Evolutionary conservation across 2,888 invertebrate genomes (phyloP), one percentile per base, ranked within the genome.

Genomic region (Leptopilina myrica): DNA sequence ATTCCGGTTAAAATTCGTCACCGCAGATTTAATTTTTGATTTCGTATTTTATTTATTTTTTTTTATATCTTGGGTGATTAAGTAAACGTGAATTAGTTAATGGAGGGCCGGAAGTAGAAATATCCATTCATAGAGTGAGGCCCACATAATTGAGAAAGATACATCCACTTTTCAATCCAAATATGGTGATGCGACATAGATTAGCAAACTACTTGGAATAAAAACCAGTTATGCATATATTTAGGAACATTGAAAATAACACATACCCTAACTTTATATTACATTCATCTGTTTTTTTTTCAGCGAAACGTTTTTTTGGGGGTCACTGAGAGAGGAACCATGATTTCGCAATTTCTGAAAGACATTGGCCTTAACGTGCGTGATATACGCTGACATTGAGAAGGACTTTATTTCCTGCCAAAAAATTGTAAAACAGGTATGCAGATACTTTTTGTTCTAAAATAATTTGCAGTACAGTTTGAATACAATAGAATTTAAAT

Each of bases 171-270:
- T 69, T 69, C 49, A 49, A 53, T 69, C 67, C 67, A 69, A 53
- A 69, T 69, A 69, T 46, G 67, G 67, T 69, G 49, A 69, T 69
- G 49, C 26, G 26, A 26, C 49, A 69, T 49, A 69, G 67, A 69
- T 69, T 46, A 69, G 67, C 67, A 69, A 69, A 11, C 20, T 20
- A 20, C 67, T 69, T 69, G 49, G 49, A 69, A 69, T 69, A 69
- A 69, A 69, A 69, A 69, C 67, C 67, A 49, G 67, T 69, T 69
- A 69, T 69, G 67, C 67, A 69, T 69, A 69, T 8, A 8, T 33
- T 33, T 69, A 53, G 20, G 49, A 49, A 46, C 67, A 69, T 69
- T 69, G 26, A 53, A 49, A 20, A 33, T 33, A 69, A 15, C 67
- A 49, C 49, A 46, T 46, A 53, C 15, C 49, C 67, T 69, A 69